Conservation (phyloP, 2,797 vertebrate genomes). For the Tarsius wallacei region DNA sequence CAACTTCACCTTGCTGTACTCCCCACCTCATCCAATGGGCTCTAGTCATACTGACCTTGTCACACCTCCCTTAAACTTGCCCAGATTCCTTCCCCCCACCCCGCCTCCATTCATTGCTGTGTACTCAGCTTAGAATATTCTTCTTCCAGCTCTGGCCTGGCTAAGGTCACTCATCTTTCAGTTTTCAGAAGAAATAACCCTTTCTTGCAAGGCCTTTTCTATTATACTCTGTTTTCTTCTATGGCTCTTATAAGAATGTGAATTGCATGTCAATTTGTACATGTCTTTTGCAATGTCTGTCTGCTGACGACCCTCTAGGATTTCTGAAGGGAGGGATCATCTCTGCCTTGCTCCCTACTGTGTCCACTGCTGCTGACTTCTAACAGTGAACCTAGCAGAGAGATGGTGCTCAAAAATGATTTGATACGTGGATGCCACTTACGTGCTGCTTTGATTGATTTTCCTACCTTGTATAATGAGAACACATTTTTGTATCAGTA, state of each 20-base stretch:
- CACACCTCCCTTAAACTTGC: not conserved
- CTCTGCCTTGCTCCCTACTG: not conserved
- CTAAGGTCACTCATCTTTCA: not conserved
- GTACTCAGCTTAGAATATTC: not conserved
- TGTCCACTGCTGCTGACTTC: not conserved
- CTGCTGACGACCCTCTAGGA: not conserved
- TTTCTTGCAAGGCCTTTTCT: not conserved
- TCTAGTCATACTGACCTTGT: not conserved
- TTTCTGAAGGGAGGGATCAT: not conserved
- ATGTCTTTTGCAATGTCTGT: not conserved
- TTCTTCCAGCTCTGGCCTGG: not conserved
- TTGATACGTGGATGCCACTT: not conserved
- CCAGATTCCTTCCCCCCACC: not conserved
- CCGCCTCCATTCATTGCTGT: no score
- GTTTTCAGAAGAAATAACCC: not conserved
- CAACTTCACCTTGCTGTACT: not conserved
- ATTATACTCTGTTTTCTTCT: not conserved
- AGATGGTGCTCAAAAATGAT: not conserved
- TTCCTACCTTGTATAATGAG: constrained; percentile 7
- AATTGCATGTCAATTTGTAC: not conserved
- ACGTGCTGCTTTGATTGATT: not conserved
- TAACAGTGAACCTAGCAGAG: not conserved
- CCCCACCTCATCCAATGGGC: not conserved
- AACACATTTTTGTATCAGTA: not conserved
- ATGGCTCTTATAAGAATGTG: not conserved